These are phyloP conservation scores for Dreissena rostriformis DNA, from an alignment of 1,140 invertebrate genomes.

Conservation along the genomic window DNA sequence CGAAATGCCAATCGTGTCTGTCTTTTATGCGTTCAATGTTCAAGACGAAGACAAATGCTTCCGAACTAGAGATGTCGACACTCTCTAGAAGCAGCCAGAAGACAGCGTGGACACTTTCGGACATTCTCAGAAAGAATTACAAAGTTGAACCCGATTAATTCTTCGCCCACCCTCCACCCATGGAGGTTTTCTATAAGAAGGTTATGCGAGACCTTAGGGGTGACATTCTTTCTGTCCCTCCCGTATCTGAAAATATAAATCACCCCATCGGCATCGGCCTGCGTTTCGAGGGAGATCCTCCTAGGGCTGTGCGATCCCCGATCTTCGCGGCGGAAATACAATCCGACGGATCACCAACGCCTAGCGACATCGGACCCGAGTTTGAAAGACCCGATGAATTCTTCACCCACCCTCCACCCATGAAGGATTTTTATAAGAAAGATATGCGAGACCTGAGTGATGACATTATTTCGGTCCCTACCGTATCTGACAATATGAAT, in stretches of 20 bases:
- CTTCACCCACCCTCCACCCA: slow-evolving; percentile 12
- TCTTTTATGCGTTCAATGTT: too few species aligned
- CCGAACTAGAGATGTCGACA: too few species aligned
- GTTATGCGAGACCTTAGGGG: not conserved
- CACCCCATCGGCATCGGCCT: not conserved
- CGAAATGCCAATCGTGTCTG: too few species aligned
- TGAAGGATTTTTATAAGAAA: not conserved
- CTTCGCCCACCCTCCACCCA: slow-evolving; percentile 12
- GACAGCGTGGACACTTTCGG: slow-evolving; percentile 4
- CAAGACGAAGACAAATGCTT: too few species aligned
- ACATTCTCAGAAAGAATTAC: slow-evolving; percentile 14
- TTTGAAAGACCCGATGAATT: slow-evolving; percentile 29
- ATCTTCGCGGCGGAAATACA: too few species aligned
- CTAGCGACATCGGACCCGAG: too few species aligned
- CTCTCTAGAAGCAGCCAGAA: not conserved
- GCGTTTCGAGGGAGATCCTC: not conserved
- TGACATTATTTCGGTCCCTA: not conserved
- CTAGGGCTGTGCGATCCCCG: not conserved
- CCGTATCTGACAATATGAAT: not conserved
- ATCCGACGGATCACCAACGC: too few species aligned
- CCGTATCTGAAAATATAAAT: not conserved
- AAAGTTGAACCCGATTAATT: slow-evolving; percentile 33
- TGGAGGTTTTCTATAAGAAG: not conserved
- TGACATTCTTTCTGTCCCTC: not conserved
- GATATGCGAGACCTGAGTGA: not conserved